Percentiles rank a stretch among this genome's conserved stretches.
Evolutionary conservation across 1,140 invertebrate species (phyloP).

Genomic region (Paralvinella palmiformis): DNA sequence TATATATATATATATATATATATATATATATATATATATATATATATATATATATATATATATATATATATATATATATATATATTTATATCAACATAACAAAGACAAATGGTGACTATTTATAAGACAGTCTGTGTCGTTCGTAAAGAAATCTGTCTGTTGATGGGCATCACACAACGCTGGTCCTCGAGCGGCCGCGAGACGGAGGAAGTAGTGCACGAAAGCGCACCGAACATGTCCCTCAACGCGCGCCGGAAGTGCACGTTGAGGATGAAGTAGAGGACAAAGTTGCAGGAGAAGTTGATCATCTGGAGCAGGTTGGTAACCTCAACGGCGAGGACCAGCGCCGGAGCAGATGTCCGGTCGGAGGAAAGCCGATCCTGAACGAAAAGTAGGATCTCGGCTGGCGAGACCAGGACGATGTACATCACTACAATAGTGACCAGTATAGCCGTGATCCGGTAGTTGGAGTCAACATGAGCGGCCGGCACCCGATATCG

Average conservation of each 20-base stretch:
- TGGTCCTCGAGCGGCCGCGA: no score
- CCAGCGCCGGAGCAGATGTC: not conserved
- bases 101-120: no score
- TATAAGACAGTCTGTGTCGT: no score
- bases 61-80: no score
- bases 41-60: no score
- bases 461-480: conserved; percentile 24
- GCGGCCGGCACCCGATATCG: not conserved
- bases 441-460: conserved; percentile 43
- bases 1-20: no score
- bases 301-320: conserved; percentile 24
- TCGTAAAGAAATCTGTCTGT: no score
- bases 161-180: no score
- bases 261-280: conserved; percentile 46
- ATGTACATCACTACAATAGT: conserved; percentile 42
- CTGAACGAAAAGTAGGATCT: conserved; percentile 38
- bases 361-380: conserved; percentile 23
- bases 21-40: no score
- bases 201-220: no score
- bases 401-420: conserved; percentile 43
- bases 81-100: no score
- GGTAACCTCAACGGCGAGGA: not conserved
- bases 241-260: conserved; percentile 38
- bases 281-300: conserved; percentile 43
- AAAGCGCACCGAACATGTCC: no score